Evolutionary conservation across 2,797 vertebrate species (phyloP).

Genomic region (Melanogrammus aeglefinus): DNA sequence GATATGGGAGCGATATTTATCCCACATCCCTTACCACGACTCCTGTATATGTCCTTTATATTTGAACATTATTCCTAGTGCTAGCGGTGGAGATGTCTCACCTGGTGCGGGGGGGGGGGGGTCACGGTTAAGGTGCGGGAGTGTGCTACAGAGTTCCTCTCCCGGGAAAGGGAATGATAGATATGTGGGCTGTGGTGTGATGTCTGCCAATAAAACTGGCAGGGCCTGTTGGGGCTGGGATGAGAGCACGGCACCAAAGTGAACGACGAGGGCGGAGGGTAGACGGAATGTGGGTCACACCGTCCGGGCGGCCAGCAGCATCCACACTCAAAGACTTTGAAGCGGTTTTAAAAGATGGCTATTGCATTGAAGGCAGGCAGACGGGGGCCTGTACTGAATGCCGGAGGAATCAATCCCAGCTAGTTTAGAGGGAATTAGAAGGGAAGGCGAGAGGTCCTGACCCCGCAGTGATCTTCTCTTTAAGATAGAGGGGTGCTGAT

Average conservation of each 20-base stretch:
- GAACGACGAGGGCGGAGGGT: conserved; percentile 60
- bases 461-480: conserved; percentile 37
- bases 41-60: background rate
- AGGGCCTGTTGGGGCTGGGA: conserved; percentile 51
- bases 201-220: conserved; percentile 53
- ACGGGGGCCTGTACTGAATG: conserved; percentile 54
- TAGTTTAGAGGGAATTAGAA: conserved; percentile 57
- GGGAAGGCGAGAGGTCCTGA: conserved; percentile 52
- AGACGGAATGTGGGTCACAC: conserved; percentile 69
- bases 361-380: conserved; percentile 60
- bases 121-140: background rate
- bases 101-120: background rate
- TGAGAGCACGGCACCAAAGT: conserved; percentile 59
- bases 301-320: conserved; percentile 58
- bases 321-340: conserved; percentile 65
- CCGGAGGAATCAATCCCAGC: conserved; percentile 57
- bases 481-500: conserved; percentile 36
- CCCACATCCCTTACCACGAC: no score
- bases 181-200: background rate
- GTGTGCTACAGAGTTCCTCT: background rate
- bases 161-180: background rate
- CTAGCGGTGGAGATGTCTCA: background rate
- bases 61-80: background rate
- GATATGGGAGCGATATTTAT: no score
- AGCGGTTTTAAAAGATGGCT: conserved; percentile 71